Evolutionary conservation across 2,888 invertebrate genomes (phyloP).

Genomic region (Tetheella fluctuosa): DNA sequence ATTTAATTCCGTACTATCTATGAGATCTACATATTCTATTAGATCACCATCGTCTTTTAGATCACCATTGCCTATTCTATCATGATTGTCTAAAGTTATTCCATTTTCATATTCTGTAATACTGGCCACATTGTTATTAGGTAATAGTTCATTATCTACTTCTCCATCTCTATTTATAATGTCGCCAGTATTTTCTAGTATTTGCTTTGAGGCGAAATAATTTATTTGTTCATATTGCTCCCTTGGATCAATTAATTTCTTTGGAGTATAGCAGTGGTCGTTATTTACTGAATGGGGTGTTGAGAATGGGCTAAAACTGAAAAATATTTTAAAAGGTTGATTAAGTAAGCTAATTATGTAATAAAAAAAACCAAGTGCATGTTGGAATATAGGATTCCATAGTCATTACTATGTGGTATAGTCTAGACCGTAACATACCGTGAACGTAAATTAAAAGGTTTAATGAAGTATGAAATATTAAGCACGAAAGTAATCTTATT

Average conservation of each 20-base stretch:
- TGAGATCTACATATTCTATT: not conserved
- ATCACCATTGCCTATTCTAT: not conserved
- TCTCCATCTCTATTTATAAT: constrained; percentile 11
- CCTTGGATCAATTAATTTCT: constrained; percentile 33
- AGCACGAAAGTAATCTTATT: no score
- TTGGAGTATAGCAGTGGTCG: constrained; percentile 56
- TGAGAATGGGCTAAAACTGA: constrained; percentile 68
- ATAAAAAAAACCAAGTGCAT: no score
- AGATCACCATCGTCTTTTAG: not conserved
- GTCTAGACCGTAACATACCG: no score
- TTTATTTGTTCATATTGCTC: constrained; percentile 20
- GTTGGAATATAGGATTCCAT: no score
- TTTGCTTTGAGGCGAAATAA: constrained; percentile 6
- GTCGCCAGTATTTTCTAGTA: constrained; percentile 16
- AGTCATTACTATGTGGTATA: no score
- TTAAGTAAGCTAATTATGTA: no score
- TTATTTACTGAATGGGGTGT: constrained; percentile 56
- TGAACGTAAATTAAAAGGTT: no score
- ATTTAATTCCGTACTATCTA: not conserved
- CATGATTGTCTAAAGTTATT: not conserved
- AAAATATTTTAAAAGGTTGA: constrained; percentile 14
- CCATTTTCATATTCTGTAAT: constrained; percentile 1
- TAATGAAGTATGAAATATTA: no score
- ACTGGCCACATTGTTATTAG: not conserved
- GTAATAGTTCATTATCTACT: not conserved